Evolutionary conservation across 2,797 vertebrate species (phyloP).

Genomic region (Otus scops): DNA sequence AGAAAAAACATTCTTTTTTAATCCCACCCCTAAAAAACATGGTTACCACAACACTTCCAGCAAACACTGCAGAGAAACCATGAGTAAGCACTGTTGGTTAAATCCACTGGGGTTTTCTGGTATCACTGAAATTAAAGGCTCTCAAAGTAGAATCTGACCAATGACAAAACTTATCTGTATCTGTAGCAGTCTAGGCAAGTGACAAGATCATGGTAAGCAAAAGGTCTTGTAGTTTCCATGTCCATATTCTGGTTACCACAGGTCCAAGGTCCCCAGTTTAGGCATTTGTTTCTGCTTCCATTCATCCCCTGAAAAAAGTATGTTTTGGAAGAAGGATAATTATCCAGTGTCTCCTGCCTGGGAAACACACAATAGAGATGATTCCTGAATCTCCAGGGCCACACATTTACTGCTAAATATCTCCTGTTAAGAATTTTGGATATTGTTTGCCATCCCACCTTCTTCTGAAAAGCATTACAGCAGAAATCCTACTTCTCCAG

Average conservation of each 20-base stretch:
- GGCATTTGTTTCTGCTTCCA: not conserved
- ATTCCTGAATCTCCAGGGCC: not conserved
- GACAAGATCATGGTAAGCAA: not conserved
- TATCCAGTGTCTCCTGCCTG: not conserved
- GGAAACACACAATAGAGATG: not conserved
- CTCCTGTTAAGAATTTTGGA: not conserved
- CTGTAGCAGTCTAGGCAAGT: not conserved
- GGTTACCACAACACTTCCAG: not conserved
- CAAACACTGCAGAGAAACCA: not conserved
- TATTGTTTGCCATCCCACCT: not conserved
- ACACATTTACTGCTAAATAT: not conserved
- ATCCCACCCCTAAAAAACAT: not conserved
- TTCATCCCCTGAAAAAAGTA: not conserved
- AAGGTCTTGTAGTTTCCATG: not conserved
- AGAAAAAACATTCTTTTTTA: not conserved
- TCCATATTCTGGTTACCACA: not conserved
- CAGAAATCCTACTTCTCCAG: not conserved
- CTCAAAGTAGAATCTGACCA: not conserved
- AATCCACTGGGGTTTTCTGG: not conserved
- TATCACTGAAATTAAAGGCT: not conserved
- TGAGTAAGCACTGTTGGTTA: not conserved
- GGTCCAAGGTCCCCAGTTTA: not conserved
- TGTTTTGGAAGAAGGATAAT: not conserved
- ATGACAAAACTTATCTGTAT: not conserved
- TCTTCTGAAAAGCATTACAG: not conserved